Base-by-base conservation (phyloP, 2,797 vertebrate genomes). In the Lacerta bilineata region DNA sequence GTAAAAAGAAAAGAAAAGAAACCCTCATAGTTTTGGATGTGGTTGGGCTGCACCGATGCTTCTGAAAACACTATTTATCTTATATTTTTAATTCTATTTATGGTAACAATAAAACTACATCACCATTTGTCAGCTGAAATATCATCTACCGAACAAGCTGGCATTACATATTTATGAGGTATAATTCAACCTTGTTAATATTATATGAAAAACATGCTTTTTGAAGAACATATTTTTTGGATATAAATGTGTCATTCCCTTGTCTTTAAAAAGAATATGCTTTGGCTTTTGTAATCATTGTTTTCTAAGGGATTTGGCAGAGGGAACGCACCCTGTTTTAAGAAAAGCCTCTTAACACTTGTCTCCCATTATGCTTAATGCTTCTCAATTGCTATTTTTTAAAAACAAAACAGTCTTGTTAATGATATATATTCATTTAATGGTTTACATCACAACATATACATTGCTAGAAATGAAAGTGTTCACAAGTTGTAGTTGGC, bases 111-210 rank as follows among this genome's bases (percentile, higher is more conserved):
- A 92, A 93, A 94, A 82, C 0, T 0, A 0, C 2, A 86, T 88
- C 50, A 84, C 94, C 93, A 88, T 74, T 93, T 94, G 87, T 91
- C 91, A 92, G 87, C 64, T 36, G 36, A 87, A 94, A 59, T 79
- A 23, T 72, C 50, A 23, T 72, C 50, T 36, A 23, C 1, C 91
- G 69, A 95, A 84, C 25, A 93, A 92, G 93, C 23, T 85, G 68
- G 5, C 61, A 33, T 90, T 93, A 41, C 13, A 90, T 92, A 94
- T 94, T 93, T 43, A 95, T 94, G 88, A 93, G 81, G 5, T 23
- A 88, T 86, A 91, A 91, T 78, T 94, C 93, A 90, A 84, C 15
- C 59, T 91, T 77, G 93, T 92, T 93, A 94, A 92, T 94, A 91
- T 88, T 90, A 69, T 84, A 89, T 92, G 71, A 80, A 18, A 80